Evolutionary conservation across 2,113 vertebrate species (phyloP).

Genomic region (Formicarius rufipectus): DNA sequence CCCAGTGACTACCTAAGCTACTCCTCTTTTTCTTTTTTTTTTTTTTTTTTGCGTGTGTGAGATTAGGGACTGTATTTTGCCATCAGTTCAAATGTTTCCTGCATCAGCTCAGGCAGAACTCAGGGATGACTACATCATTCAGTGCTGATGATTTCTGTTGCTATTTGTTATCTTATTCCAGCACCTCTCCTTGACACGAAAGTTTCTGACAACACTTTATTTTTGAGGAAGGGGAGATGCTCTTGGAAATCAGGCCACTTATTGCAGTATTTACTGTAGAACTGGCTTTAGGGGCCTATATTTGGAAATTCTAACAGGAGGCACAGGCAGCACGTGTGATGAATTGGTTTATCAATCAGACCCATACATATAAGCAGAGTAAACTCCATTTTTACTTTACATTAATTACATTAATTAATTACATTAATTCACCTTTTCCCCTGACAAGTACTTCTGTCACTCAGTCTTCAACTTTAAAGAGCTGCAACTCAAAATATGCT

Average conservation of each 20-base stretch:
- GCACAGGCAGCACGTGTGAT: not conserved
- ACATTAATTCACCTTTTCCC: not conserved
- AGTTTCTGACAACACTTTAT: not conserved
- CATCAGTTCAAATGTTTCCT: not conserved
- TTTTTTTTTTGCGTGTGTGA: not conserved
- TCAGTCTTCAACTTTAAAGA: not conserved
- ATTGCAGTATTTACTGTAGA: not conserved
- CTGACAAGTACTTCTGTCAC: not conserved
- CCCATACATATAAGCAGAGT: not conserved
- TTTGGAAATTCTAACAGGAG: not conserved
- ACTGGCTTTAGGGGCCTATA: not conserved
- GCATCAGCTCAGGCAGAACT: not conserved
- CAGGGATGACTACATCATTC: not conserved
- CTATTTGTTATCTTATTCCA: not conserved
- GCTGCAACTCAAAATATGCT: slow-evolving; percentile 2
- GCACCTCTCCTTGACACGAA: not conserved
- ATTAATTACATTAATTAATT: too few species aligned
- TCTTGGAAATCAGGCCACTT: not conserved
- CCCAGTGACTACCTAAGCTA: not conserved
- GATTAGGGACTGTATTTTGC: not conserved
- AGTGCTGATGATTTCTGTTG: not conserved
- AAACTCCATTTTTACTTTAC: not conserved
- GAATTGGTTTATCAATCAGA: not conserved
- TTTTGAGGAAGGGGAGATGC: not conserved
- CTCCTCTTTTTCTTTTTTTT: not conserved